A percentile compares a stretch with the other conserved stretches of the same genome.
Evolutionary conservation across 1,140 invertebrate genomes (phyloP).

Genomic region (Brachionus rotundiformis): DNA sequence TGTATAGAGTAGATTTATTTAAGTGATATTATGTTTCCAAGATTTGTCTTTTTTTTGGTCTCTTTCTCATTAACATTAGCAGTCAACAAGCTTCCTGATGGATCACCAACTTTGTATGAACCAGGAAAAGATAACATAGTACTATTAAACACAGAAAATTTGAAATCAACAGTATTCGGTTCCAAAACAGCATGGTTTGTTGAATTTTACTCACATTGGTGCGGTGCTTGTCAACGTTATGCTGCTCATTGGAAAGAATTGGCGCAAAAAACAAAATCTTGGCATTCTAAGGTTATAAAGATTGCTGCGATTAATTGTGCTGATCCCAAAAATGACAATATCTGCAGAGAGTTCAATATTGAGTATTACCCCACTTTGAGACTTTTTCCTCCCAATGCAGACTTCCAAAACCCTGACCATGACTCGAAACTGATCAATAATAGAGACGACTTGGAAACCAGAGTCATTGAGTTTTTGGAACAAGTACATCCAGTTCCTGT

Average conservation of each 20-base stretch:
- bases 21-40: not conserved
- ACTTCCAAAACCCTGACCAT: not conserved
- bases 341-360: conserved; percentile 55
- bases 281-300: conserved; percentile 54
- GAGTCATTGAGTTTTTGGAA: conserved; percentile 8
- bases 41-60: not conserved
- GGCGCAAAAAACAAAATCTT: conserved; percentile 17
- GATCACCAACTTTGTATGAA: not conserved
- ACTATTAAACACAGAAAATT: conserved; percentile 29
- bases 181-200: conserved; percentile 58
- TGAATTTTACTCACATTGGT: conserved; percentile 64
- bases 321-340: conserved; percentile 53
- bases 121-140: conserved; percentile 2
- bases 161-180: conserved; percentile 54
- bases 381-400: not conserved
- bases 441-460: not conserved
- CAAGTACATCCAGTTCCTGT: not conserved
- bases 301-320: conserved; percentile 58
- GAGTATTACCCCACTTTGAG: conserved; percentile 55
- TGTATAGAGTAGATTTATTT: not conserved
- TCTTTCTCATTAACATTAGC: not conserved
- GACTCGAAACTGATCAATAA: conserved; percentile 11
- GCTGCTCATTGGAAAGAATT: conserved; percentile 53
- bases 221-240: conserved; percentile 61
- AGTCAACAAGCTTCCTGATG: not conserved